Conservation (phyloP, 2,888 invertebrate genomes). For the Tachina grossa region DNA sequence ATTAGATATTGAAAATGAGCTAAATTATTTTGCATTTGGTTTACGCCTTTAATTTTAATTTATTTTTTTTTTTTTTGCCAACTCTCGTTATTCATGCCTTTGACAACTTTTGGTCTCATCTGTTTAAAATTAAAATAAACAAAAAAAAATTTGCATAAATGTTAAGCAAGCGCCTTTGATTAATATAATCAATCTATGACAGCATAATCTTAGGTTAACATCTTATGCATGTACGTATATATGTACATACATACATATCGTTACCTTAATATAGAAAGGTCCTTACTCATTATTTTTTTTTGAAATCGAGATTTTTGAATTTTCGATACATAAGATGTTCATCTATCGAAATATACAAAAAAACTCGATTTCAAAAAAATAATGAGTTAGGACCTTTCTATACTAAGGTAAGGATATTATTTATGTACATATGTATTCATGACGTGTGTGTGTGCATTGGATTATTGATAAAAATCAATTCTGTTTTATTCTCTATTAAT, state of each 20-base stretch:
- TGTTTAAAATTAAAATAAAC: slow-evolving; percentile 41
- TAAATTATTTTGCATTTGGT: slow-evolving; percentile 56
- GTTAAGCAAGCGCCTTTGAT: slow-evolving; percentile 57
- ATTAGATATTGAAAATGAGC: slow-evolving; percentile 57
- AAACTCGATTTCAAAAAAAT: too few species aligned
- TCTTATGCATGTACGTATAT: not conserved
- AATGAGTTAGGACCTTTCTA: too few species aligned
- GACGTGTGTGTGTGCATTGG: not conserved
- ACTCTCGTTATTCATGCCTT: slow-evolving; percentile 7
- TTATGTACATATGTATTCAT: not conserved
- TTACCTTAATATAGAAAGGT: too few species aligned
- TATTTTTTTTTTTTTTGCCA: not conserved
- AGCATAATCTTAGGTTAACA: slow-evolving; percentile 43
- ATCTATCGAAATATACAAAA: too few species aligned
- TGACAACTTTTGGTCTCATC: slow-evolving; percentile 50
- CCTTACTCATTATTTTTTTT: too few species aligned
- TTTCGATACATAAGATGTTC: too few species aligned
- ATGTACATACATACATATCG: not conserved
- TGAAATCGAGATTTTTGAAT: too few species aligned
- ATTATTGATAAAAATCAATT: too few species aligned
- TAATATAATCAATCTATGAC: slow-evolving; percentile 68
- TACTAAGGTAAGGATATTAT: too few species aligned
- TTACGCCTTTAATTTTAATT: slow-evolving; percentile 33
- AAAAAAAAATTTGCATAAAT: slow-evolving; percentile 41
- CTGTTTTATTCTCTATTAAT: too few species aligned